Percentiles rank a stretch among this genome's conserved stretches.
phyloP scores from a whole-genome alignment of 2,113 vertebrate species.

The Myiagra hebetior region DNA sequence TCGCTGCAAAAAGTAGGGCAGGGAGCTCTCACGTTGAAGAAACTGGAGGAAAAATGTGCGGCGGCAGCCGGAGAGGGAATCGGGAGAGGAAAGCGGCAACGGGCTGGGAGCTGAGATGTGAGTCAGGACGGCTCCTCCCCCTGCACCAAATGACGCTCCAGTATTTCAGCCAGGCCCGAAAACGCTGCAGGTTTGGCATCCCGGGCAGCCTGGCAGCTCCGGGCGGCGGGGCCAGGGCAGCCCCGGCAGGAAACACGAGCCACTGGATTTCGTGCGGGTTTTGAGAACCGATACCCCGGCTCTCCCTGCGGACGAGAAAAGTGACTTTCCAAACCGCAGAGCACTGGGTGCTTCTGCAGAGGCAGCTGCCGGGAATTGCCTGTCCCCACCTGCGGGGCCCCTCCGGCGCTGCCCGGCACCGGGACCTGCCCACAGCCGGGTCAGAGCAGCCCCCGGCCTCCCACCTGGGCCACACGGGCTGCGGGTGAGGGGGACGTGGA shows the following conservation, averaged over 20 bases:
- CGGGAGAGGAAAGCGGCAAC: background rate
- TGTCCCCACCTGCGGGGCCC: background rate
- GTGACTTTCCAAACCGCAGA: constrained; percentile 49
- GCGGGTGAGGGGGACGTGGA: fast-evolving
- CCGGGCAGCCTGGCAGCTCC: background rate
- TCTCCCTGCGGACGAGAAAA: background rate
- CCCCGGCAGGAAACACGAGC: background rate
- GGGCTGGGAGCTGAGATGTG: background rate
- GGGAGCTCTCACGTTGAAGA: background rate
- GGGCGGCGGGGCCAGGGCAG: background rate
- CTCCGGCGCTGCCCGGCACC: fast-evolving
- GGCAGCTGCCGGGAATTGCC: constrained; percentile 30
- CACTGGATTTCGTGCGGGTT: background rate
- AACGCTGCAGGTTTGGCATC: background rate
- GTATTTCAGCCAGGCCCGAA: background rate
- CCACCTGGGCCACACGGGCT: background rate
- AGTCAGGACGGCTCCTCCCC: constrained; percentile 23
- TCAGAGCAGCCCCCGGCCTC: fast-evolving
- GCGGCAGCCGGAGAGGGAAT: background rate
- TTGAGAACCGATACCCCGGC: constrained; percentile 44
- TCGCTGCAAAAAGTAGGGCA: constrained; percentile 12
- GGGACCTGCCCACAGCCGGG: background rate
- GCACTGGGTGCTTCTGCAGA: background rate
- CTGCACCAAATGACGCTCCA: constrained; percentile 24
- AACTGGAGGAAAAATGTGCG: background rate